Evolutionary conservation across 2,888 invertebrate species (phyloP), one percentile per base, ranked within the genome.

Genomic region (Acleris holmiana): DNA sequence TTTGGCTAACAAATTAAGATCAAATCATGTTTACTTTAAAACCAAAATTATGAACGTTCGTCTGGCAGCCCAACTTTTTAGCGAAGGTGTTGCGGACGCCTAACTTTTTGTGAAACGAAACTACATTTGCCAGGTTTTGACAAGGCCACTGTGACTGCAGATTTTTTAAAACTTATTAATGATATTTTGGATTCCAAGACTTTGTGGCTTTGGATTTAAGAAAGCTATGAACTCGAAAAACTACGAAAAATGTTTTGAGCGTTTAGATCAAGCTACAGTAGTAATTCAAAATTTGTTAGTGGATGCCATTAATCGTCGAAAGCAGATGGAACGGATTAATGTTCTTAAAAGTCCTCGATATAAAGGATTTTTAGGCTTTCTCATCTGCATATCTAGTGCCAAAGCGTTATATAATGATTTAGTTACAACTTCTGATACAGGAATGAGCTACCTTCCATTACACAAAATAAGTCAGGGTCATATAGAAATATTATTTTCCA

Each of bases 51-150:
- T 68, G 68, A 71, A 69, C 21, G 71, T 69, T n/a, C 58, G 66
- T 2, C 67, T 71, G 13, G 71, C 70, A 60, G 60, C 70, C 29
- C 71, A 72, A 47, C 47, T 72, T 4, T 72, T 72, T 49, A 70
- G 69, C 56, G 48, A 46, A 61, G 68, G 69, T 56, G 68, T 68
- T 19, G 64, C 62, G 8, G 66, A 67, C 51, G 64, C 64, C 25
- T 69, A 41, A 35, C 58, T 29, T 62, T 62, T 62, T 62, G 62
- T 21, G 18, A 62, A 56, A 62, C 41, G 19, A 17, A 23, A 8
- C 18, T 61, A 25, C 21, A 53, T 8, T 18, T 53, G n/a, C 60
- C 60, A 17, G 23, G 8, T 25, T 53, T 53, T 25, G 29, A 61
- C 7, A 21, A 61, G 21, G 46, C 41, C 17, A 25, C n/a, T 29